Base-by-base conservation (phyloP, 2,113 vertebrate species). In the Coptodon rendalli region DNA sequence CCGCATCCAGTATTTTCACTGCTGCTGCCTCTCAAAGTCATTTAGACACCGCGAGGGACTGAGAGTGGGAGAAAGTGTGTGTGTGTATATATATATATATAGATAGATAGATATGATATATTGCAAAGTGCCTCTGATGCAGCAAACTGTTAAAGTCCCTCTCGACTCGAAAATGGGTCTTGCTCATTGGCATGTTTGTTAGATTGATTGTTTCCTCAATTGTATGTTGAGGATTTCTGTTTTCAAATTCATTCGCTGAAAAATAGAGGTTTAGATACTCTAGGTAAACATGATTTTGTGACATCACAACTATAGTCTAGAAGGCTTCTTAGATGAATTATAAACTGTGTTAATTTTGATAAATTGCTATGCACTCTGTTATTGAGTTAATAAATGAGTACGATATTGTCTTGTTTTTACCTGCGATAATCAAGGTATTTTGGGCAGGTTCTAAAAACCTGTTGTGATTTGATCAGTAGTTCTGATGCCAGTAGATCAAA, bases 1-100 rank as follows among this genome's bases (percentile, higher is more conserved):
- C 89, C 27, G 24, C 11, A 12, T 83, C 87, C 66, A 43, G n/a
- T 53, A 63, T 36, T 84, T 85, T 80, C 89, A 56, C 48, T 54
- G 43, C 63, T 52, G 17, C 59, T 56, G 54, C 79, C 83, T 80
- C 81, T 57, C n/a, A 81, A 61, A 31, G 22, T 85, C 14, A 68
- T 56, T 73, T 63, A 52, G 27, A 76, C 36, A 52, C 10, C 14
- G 3, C 38, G 66, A 38, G 52, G 31, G 53, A 29, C n/a, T 45
- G 48, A 9, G 36, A 54, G 85, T 29, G 34, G 8, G 10, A 13
- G 24, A 45, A 57, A 27, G 40, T 9, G 16, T 76, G 5, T 48
- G 66, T 40, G 3, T 29, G 7, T 52, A 2, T 50, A 1, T 52
- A 0, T 3, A 0, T 16, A 16, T 16, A 9, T 3, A 17, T 5